Percentiles rank a stretch among this genome's conserved stretches.
These are phyloP conservation scores for Sciurus carolinensis DNA, from an alignment of 2,797 vertebrate species.

Conservation along the genomic window DNA sequence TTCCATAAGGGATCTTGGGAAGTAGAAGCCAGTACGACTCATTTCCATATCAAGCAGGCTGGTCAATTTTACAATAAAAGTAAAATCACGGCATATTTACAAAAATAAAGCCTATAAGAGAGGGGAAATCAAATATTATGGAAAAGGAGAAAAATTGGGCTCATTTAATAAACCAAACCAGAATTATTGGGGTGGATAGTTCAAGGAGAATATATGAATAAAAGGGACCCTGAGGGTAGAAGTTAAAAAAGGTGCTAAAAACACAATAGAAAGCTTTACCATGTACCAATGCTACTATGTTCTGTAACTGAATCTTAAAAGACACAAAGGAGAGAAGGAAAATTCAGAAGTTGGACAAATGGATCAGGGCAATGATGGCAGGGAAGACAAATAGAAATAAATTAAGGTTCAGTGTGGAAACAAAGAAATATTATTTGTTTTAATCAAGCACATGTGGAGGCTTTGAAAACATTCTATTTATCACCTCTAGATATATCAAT, in stretches of 20 bases:
- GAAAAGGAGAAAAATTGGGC: background rate
- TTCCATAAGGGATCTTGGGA: constrained; percentile 73
- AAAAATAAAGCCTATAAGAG: background rate
- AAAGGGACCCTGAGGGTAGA: background rate
- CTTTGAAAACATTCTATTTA: constrained; percentile 49
- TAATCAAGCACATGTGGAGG: constrained; percentile 29
- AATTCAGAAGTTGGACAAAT: constrained; percentile 34
- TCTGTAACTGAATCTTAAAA: constrained; percentile 22
- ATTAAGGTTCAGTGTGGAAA: constrained; percentile 20
- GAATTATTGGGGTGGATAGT: background rate
- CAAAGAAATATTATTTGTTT: constrained; percentile 27
- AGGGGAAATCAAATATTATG: constrained; percentile 43
- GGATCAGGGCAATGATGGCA: background rate
- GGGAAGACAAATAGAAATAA: background rate
- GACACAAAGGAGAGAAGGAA: background rate
- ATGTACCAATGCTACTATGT: background rate
- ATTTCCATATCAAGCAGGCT: constrained; percentile 73
- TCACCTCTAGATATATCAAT: background rate
- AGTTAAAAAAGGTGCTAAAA: constrained; percentile 49
- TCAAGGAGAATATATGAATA: background rate
- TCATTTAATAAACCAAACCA: constrained; percentile 68
- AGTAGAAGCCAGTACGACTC: constrained; percentile 66
- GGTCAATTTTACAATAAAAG: constrained; percentile 54
- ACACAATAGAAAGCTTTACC: constrained; percentile 1
- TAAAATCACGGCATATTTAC: constrained; percentile 45